These are phyloP conservation scores for Drosophila trapezifrons DNA, from an alignment of 1,140 invertebrate species.

Conservation along the genomic window DNA sequence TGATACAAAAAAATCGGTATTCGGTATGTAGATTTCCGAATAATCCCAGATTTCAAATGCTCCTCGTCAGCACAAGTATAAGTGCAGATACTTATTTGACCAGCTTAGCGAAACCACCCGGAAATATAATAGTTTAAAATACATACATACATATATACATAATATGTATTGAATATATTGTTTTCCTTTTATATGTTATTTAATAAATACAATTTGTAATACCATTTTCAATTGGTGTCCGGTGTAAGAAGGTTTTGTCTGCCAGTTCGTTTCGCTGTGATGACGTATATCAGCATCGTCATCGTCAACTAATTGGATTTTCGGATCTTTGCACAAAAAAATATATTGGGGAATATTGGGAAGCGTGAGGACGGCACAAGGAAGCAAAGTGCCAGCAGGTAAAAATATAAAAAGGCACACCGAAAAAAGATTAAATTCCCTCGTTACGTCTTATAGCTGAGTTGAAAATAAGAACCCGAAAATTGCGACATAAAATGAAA, in stretches of 20 bases:
- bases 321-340: conserved; percentile 55
- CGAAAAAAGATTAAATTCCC: conserved; percentile 79
- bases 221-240: conserved; percentile 59
- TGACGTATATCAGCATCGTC: conserved; percentile 66
- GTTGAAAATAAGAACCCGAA: conserved; percentile 61
- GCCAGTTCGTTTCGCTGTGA: conserved; percentile 22
- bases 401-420: conserved; percentile 35
- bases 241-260: conserved; percentile 13
- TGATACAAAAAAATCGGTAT: too few species aligned
- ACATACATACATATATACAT: too few species aligned
- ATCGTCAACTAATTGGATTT: conserved; percentile 78
- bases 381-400: conserved; percentile 60
- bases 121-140: too few species aligned
- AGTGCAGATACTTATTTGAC: too few species aligned
- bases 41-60: too few species aligned
- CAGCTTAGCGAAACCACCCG: too few species aligned
- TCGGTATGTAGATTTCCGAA: too few species aligned
- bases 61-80: too few species aligned
- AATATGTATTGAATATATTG: too few species aligned
- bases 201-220: conserved; percentile 72
- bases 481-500: conserved; percentile 62
- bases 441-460: conserved; percentile 66
- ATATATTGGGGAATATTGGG: conserved; percentile 29
- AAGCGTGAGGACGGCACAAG: conserved; percentile 6
- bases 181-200: conserved; percentile 27